A percentile compares a stretch with the other conserved stretches of the same genome.
Conservation (phyloP, 2,888 invertebrate species). For the Acanthosepion pharaonis region DNA sequence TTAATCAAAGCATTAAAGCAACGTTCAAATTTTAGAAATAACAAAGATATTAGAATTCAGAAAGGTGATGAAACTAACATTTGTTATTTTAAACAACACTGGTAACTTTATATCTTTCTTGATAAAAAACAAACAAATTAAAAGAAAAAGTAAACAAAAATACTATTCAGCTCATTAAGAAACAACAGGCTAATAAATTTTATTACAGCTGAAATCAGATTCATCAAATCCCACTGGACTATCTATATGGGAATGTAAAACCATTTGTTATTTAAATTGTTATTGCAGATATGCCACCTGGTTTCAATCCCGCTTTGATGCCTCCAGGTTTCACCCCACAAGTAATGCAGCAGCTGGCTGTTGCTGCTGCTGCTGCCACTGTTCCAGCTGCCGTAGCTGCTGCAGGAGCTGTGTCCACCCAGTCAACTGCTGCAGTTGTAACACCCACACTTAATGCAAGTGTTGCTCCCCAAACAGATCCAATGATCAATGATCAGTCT, state of each 20-base stretch:
- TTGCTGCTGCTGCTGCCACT: slow-evolving; percentile 50
- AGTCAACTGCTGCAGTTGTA: slow-evolving; percentile 48
- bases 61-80: too few relatives aligned
- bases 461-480: slow-evolving; percentile 48
- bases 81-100: too few relatives aligned
- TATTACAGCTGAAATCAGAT: too few relatives aligned
- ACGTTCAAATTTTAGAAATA: too few relatives aligned
- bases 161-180: too few relatives aligned
- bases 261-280: not conserved
- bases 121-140: too few relatives aligned
- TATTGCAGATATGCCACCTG: slow-evolving; percentile 58
- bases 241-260: not conserved
- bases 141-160: too few relatives aligned
- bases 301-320: slow-evolving; percentile 64
- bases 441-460: slow-evolving; percentile 33
- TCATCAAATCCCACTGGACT: too few relatives aligned
- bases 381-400: slow-evolving; percentile 49
- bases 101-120: too few relatives aligned
- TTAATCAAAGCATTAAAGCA: too few relatives aligned
- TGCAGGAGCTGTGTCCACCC: slow-evolving; percentile 44
- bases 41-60: too few relatives aligned
- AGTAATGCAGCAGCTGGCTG: slow-evolving; percentile 51
- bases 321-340: slow-evolving; percentile 62
- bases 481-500: slow-evolving; percentile 50
- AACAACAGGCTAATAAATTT: too few relatives aligned